phyloP scores from a whole-genome alignment of 2,888 invertebrate species.

The Zaprionus obscuricornis region DNA sequence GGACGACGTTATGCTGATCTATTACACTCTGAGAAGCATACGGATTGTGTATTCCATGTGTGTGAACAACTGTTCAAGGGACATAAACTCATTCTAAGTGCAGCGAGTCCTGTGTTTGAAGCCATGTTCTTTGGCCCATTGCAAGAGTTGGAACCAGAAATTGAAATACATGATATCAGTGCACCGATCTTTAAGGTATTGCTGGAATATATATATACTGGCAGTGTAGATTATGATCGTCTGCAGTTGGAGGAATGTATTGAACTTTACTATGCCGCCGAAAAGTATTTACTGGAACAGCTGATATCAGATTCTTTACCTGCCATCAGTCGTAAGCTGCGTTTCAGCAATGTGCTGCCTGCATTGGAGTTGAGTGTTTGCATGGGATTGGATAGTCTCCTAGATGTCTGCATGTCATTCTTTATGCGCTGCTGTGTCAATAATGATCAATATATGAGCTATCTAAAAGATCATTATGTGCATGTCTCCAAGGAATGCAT shows the following conservation, averaged over 20 bases:
- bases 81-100: slow-evolving; percentile 91
- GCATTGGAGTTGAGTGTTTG: slow-evolving; percentile 81
- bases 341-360: slow-evolving; percentile 81
- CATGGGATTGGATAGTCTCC: slow-evolving; percentile 78
- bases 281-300: slow-evolving; percentile 81
- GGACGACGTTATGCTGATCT: slow-evolving; percentile 80
- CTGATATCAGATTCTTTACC: slow-evolving; percentile 73
- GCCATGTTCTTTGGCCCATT: slow-evolving; percentile 93
- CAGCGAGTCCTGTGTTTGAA: slow-evolving; percentile 94
- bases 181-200: slow-evolving; percentile 82
- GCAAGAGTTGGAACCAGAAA: slow-evolving; percentile 83
- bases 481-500: slow-evolving; percentile 82
- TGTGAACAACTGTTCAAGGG: slow-evolving; percentile 86
- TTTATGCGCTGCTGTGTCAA: slow-evolving; percentile 81
- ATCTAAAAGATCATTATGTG: slow-evolving; percentile 79
- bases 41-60: slow-evolving; percentile 81
- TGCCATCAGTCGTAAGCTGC: slow-evolving; percentile 77
- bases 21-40: slow-evolving; percentile 77
- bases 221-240: slow-evolving; percentile 70
- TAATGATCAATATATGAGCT: slow-evolving; percentile 77
- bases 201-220: slow-evolving; percentile 81
- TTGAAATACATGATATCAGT: slow-evolving; percentile 83
- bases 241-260: slow-evolving; percentile 79
- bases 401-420: slow-evolving; percentile 77
- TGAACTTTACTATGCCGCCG: slow-evolving; percentile 82